These are phyloP conservation scores for Pseudomyrmex flavicornis DNA, from an alignment of 1,140 invertebrate species.

Conservation along the genomic window DNA sequence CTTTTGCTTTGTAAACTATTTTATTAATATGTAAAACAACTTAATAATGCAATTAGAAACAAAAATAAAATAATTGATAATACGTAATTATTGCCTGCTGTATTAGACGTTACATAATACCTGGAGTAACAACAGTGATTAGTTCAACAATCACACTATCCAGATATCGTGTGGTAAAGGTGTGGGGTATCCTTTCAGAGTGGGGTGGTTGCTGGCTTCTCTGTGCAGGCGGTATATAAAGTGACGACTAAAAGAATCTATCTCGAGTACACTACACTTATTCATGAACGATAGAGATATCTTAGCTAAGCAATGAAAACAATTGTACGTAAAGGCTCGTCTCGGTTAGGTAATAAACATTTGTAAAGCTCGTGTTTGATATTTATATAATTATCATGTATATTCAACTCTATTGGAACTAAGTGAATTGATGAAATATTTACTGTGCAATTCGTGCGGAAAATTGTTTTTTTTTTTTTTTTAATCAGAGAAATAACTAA, in stretches of 20 bases:
- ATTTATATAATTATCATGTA: not conserved
- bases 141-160: conserved; percentile 22
- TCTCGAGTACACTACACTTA: conserved; percentile 48
- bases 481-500: not conserved
- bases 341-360: conserved; percentile 1
- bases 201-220: conserved; percentile 63
- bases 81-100: conserved; percentile 26
- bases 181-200: conserved; percentile 29
- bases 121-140: not conserved
- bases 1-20: not conserved
- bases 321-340: conserved; percentile 59
- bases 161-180: conserved; percentile 64
- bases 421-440: not conserved
- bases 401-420: not conserved
- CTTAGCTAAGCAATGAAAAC: conserved; percentile 49
- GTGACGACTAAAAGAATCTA: conserved; percentile 51
- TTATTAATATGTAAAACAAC: not conserved
- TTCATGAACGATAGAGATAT: conserved; percentile 37
- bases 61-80: not conserved
- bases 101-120: conserved; percentile 65
- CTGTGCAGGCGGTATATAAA: conserved; percentile 74
- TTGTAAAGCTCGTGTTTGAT: conserved; percentile 9
- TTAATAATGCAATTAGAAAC: not conserved
- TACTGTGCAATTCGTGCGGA: conserved; percentile 8
- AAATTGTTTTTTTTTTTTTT: not conserved